Conservation (phyloP, 2,113 vertebrate species). For the Cathartes aura region DNA sequence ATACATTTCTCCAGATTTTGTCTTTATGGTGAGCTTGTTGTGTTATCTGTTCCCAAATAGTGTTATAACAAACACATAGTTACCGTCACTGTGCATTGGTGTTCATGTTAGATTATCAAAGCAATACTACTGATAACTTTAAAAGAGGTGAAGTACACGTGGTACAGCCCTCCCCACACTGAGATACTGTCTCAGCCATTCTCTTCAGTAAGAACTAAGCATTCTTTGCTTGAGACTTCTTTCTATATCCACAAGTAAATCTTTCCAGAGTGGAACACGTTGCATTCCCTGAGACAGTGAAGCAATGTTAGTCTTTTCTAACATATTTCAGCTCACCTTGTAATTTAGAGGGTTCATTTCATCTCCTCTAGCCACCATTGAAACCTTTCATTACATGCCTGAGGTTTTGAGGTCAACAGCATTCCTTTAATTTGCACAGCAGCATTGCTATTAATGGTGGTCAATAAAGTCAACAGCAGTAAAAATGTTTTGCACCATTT, state of each 20-base stretch:
- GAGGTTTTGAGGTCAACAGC: neutral
- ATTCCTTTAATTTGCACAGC: neutral
- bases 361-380: neutral
- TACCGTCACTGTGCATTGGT: neutral
- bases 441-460: neutral
- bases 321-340: neutral
- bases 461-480: neutral
- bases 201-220: neutral
- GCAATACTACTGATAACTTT: neutral
- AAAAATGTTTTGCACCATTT: neutral
- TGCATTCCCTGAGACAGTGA: neutral
- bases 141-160: neutral
- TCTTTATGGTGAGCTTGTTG: neutral
- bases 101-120: neutral
- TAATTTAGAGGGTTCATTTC: slow-evolving; percentile 17
- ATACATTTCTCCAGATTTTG: neutral
- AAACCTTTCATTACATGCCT: neutral
- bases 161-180: neutral
- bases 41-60: neutral
- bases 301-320: neutral
- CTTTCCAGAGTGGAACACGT: neutral
- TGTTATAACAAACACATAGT: neutral
- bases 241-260: neutral
- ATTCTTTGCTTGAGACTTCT: neutral
- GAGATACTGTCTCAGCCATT: neutral